Percentiles rank a stretch among this genome's conserved stretches.
These are phyloP conservation scores for Coranthus polyacanthus DNA, from an alignment of 2,797 vertebrate genomes.

Conservation along the genomic window DNA sequence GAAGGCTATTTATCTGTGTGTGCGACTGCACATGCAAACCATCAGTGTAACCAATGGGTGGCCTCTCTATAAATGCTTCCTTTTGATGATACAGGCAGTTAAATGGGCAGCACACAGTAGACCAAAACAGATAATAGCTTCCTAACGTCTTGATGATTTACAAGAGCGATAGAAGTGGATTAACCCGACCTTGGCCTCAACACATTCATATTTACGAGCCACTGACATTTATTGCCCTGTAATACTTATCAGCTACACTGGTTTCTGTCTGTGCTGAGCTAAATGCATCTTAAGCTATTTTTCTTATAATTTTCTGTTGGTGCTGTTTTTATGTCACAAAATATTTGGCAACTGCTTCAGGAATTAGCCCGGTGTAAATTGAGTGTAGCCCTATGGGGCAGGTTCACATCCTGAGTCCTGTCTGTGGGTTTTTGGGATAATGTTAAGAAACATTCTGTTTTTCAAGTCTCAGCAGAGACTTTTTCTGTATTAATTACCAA, in stretches of 20 bases:
- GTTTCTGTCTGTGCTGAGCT: not conserved
- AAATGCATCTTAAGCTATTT: too few species aligned
- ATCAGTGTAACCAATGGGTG: not conserved
- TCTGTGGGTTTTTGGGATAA: too few species aligned
- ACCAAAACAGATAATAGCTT: conserved; percentile 10
- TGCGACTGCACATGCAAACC: not conserved
- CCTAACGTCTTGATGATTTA: conserved; percentile 2
- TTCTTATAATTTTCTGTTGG: too few species aligned
- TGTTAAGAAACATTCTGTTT: too few species aligned
- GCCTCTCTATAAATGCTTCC: not conserved
- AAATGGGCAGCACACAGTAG: not conserved
- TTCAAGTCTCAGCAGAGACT: too few species aligned
- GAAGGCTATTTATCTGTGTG: not conserved
- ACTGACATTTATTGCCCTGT: not conserved
- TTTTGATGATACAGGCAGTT: not conserved
- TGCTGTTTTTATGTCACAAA: too few species aligned
- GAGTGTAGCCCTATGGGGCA: too few species aligned
- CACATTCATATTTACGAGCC: not conserved
- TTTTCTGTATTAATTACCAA: too few species aligned
- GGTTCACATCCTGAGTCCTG: too few species aligned
- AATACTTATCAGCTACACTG: not conserved
- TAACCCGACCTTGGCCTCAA: not conserved
- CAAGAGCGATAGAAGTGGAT: not conserved
- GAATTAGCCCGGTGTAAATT: not conserved
- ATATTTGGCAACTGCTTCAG: not conserved